These are phyloP conservation scores for Telmatochromis sp. DNA, from an alignment of 2,113 vertebrate species.

Conservation along the genomic window DNA sequence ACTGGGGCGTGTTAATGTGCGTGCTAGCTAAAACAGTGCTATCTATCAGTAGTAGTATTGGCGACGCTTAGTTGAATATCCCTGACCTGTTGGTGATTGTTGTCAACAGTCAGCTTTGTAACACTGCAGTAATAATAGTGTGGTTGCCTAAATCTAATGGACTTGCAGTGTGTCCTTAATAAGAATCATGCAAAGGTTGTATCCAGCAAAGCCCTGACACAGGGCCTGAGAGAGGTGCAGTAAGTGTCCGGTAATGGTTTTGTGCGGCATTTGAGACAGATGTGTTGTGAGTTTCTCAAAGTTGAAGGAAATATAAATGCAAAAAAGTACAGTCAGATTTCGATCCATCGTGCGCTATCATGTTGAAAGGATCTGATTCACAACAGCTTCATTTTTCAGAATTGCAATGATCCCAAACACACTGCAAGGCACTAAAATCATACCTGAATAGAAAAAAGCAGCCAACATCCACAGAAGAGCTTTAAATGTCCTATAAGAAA, in stretches of 20 bases:
- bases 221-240: background rate
- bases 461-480: background rate
- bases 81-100: background rate
- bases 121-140: background rate
- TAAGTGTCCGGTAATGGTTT: background rate
- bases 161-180: background rate
- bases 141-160: background rate
- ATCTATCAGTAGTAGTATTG: background rate
- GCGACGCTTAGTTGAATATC: background rate
- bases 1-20: background rate
- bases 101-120: background rate
- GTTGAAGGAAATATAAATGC: background rate
- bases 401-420: background rate
- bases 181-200: background rate
- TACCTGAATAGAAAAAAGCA: background rate
- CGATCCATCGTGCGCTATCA: background rate
- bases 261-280: background rate
- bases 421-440: background rate
- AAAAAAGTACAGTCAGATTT: background rate
- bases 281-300: background rate
- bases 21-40: background rate
- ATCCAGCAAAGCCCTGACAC: background rate
- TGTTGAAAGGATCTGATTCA: accelerated
- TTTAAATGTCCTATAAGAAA: background rate
- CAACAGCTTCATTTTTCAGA: background rate